Evolutionary conservation across 1,140 invertebrate species (phyloP), one percentile per base, ranked within the genome.

Genomic region (Heliothis virescens): DNA sequence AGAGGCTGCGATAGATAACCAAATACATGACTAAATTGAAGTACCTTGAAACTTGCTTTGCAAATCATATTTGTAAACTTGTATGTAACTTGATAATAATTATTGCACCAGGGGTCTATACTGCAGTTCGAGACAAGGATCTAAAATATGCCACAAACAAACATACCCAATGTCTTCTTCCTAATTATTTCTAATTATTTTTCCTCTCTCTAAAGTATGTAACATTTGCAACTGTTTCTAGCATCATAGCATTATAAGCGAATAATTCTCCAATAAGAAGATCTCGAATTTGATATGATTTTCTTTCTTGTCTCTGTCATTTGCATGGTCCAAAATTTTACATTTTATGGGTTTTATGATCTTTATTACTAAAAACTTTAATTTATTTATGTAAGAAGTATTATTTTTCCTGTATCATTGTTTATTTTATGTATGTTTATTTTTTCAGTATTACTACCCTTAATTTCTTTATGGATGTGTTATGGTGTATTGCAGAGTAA

Each of bases 401-500:
- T 60, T 60, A 74, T 55, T 47, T 67, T 15, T 50, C 34, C n/a
- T 72, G 5, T 72, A 75, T 84, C 73, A 82, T 74, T 85, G 75
- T 83, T 74, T 89, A 86, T 87, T 79, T 84, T 88, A 86, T 89
- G 84, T 91, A 79, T 83, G 52, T 82, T 79, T 85, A 80, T 80
- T 90, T 92, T 90, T 94, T 92, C 89, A 92, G 89, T 90, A 89
- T 47, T n/a, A 29, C 65, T 86, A 69, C 75, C 82, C 79, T 88
- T 87, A 83, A 85, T 86, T 76, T 87, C 53, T 85, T 85, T 83
- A 82, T 88, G 85, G 83, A 79, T 82, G 85, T 90, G 60, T 86
- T 80, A 81, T 88, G 89, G 87, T 93, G 87, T 94, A 92, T 95
- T 95, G 88, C 95, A 96, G 96, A 96, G 95, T 95, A 96, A 96